phyloP scores from a whole-genome alignment of 2,113 vertebrate genomes.

The Thamnophis sirtalis region DNA sequence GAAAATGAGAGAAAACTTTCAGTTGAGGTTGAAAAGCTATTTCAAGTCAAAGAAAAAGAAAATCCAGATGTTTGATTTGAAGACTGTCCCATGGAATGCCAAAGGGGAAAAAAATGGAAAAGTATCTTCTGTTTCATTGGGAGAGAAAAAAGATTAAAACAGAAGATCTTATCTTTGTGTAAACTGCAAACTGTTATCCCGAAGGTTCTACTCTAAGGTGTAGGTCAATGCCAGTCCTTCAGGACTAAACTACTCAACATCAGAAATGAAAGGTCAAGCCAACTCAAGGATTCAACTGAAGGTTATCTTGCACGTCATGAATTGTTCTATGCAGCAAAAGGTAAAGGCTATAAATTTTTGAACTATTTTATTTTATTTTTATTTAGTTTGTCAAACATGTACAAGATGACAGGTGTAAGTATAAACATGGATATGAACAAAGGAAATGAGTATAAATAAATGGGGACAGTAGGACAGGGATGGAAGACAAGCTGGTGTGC shows the following conservation, averaged over 20 bases:
- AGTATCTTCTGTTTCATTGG: background rate
- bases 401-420: too few relatives aligned
- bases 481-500: too few relatives aligned
- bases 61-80: background rate
- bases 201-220: background rate
- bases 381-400: too few relatives aligned
- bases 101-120: background rate
- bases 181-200: background rate
- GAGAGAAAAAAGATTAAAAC: background rate
- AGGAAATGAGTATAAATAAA: too few relatives aligned
- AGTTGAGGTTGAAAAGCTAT: background rate
- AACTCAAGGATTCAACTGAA: background rate
- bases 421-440: too few relatives aligned
- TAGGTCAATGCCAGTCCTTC: background rate
- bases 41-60: background rate
- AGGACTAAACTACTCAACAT: background rate
- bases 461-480: too few relatives aligned
- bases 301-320: background rate
- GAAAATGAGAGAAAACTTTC: background rate
- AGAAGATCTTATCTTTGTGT: background rate
- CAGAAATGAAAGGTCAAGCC: background rate
- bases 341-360: background rate
- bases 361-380: too few relatives aligned
- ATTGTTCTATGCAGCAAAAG: background rate
- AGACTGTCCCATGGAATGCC: background rate